Evolutionary conservation across 2,797 vertebrate genomes (phyloP), one percentile per base, ranked within the genome.

Genomic region (Mus minutoides): DNA sequence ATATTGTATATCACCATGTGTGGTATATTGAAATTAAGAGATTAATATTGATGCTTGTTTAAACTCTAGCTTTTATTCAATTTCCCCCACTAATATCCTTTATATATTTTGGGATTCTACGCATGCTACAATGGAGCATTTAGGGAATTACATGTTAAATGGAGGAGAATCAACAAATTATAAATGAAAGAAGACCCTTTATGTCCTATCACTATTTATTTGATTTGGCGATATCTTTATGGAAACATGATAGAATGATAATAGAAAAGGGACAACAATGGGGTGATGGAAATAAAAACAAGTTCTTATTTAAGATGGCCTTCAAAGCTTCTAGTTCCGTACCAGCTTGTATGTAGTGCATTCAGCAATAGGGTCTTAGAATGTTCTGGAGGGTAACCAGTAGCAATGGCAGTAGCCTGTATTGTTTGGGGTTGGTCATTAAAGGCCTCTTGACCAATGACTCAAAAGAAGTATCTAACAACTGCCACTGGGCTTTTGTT

Each of bases 71-170:
- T 46, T 97, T 93, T 84, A 64, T 90, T 92, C 40, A 69, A 21
- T 60, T 76, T 96, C 95, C 22, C 54, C 56, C 62, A 90, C 43
- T 90, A 95, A 75, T 43, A 87, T 40, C 26, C 31, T 52, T 85
- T 84, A 82, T 94, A 16, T 73, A 12, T 96, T 9, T 16, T 26
- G 80, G 40, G 43, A 85, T 93, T 89, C 88, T 37, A 94, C 69
- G 34, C 26, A 94, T 52, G 60, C 94, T 88, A 78, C 7, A 76
- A 49, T 12, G 80, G 26, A 26, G 8, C 43, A 94, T 71, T 93
- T 92, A 93, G 43, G n/a, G 95, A 95, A 94, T 62, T 78, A 52
- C 88, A 82, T n/a, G 79, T 92, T 80, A 79, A 94, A 34, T 82
- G 37, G 8, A 7, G 31, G 49, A 94, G 24, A 94, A 69, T 26